Conservation (phyloP, 2,888 invertebrate genomes). For the Hyposoter dolosus region DNA sequence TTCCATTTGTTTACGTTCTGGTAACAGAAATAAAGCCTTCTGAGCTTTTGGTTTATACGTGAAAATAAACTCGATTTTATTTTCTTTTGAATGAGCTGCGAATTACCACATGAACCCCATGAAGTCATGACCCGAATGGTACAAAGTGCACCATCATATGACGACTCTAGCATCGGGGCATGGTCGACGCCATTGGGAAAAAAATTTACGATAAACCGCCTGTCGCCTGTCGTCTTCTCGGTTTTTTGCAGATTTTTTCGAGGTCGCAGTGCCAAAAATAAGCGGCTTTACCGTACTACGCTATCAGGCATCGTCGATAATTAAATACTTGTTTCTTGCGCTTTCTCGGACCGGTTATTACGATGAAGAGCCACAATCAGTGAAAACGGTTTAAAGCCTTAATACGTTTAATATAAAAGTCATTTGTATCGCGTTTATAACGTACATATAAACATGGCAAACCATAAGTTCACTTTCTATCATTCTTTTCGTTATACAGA, state of each 20-base stretch:
- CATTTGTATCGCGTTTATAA: slow-evolving; percentile 30
- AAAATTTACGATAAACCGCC: slow-evolving; percentile 37
- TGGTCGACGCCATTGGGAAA: background rate
- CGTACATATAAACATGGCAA: slow-evolving; percentile 9
- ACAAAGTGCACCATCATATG: background rate
- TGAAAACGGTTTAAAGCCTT: slow-evolving; percentile 40
- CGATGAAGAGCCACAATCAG: slow-evolving; percentile 13
- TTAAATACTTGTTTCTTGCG: slow-evolving; percentile 45
- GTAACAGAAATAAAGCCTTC: background rate
- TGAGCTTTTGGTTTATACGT: background rate
- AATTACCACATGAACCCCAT: background rate
- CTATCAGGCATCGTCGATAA: slow-evolving; percentile 49
- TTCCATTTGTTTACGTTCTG: background rate
- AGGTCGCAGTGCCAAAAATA: slow-evolving; percentile 48
- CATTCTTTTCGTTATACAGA: slow-evolving; percentile 9
- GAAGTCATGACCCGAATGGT: background rate
- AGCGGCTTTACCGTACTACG: slow-evolving; percentile 24
- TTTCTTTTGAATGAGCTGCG: background rate
- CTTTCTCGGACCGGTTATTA: slow-evolving; percentile 39
- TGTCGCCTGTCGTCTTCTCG: slow-evolving; percentile 20
- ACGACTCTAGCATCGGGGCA: slow-evolving; percentile 19
- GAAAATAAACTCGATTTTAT: background rate
- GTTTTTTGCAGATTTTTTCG: slow-evolving; percentile 42
- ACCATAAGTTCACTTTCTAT: slow-evolving; percentile 22
- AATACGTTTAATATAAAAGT: slow-evolving; percentile 45